A percentile compares a stretch with the other conserved stretches of the same genome.
Conservation (phyloP, 2,888 invertebrate genomes). For the Drosophila multiciliata region DNA sequence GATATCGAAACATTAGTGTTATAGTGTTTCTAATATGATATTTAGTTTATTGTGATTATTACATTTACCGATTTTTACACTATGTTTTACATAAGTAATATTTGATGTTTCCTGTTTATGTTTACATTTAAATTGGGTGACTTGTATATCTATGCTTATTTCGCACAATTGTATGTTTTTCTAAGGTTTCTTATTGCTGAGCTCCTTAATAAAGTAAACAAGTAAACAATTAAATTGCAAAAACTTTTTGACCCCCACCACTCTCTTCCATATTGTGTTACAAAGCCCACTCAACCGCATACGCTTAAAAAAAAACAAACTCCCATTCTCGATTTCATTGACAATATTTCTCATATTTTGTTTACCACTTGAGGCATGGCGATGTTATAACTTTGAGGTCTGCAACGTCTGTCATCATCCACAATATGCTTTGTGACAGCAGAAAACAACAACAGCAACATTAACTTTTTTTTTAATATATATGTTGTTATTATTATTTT, state of each 20-base stretch:
- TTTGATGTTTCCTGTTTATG: not conserved
- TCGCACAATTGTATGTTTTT: not conserved
- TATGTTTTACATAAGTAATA: not conserved
- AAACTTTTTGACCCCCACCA: constrained; percentile 7
- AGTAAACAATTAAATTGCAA: constrained; percentile 6
- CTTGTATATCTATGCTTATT: not conserved
- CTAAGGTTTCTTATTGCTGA: constrained; percentile 7
- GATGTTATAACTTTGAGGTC: constrained; percentile 60
- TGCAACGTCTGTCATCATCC: constrained; percentile 34
- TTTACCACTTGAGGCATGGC: constrained; percentile 17
- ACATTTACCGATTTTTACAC: not conserved
- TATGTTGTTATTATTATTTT: constrained; percentile 29
- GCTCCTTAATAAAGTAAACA: constrained; percentile 13
- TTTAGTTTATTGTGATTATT: not conserved
- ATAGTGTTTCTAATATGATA: not conserved
- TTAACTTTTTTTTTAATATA: constrained; percentile 18
- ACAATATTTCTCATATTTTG: constrained; percentile 21
- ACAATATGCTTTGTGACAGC: constrained; percentile 32
- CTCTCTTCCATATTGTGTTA: constrained; percentile 28
- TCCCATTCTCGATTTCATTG: constrained; percentile 55
- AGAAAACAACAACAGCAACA: constrained; percentile 22
- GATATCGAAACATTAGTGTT: not conserved
- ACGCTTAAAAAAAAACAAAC: constrained; percentile 34
- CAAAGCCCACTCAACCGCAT: constrained; percentile 57
- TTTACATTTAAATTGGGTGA: not conserved